A percentile compares a stretch with the other conserved stretches of the same genome.
phyloP scores from a whole-genome alignment of 2,113 vertebrate species.

The Copsychus sechellarum region DNA sequence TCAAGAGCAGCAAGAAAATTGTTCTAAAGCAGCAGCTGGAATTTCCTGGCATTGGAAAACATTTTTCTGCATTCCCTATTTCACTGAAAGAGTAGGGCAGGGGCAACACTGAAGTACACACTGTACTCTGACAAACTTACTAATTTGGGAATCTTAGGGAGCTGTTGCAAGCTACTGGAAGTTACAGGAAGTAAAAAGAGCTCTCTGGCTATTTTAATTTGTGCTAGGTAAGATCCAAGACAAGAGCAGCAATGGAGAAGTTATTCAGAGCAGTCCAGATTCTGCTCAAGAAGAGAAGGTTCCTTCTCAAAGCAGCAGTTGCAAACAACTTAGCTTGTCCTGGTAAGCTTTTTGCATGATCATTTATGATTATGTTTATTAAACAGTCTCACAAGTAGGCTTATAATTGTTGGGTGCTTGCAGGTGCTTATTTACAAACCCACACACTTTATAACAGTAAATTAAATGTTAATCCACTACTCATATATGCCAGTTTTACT shows the following conservation, averaged over 20 bases:
- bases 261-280: not conserved
- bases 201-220: not conserved
- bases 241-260: not conserved
- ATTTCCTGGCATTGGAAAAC: not conserved
- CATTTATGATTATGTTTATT: rapidly evolving
- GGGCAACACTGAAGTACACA: not conserved
- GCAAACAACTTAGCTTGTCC: not conserved
- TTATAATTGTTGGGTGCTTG: not conserved
- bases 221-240: not conserved
- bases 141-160: not conserved
- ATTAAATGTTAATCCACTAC: not conserved
- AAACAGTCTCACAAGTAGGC: not conserved
- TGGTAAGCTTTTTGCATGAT: not conserved
- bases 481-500: not conserved
- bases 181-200: not conserved
- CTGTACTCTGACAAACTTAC: not conserved
- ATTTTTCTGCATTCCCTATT: not conserved
- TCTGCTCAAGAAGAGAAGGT: not conserved
- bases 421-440: not conserved
- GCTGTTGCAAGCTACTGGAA: not conserved
- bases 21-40: not conserved
- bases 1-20: not conserved
- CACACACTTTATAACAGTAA: not conserved
- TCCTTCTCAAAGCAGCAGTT: not conserved
- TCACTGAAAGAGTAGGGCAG: not conserved